Evolutionary conservation across 2,113 vertebrate genomes (phyloP), one percentile per base, ranked within the genome.

Genomic region (Merops nubicus): DNA sequence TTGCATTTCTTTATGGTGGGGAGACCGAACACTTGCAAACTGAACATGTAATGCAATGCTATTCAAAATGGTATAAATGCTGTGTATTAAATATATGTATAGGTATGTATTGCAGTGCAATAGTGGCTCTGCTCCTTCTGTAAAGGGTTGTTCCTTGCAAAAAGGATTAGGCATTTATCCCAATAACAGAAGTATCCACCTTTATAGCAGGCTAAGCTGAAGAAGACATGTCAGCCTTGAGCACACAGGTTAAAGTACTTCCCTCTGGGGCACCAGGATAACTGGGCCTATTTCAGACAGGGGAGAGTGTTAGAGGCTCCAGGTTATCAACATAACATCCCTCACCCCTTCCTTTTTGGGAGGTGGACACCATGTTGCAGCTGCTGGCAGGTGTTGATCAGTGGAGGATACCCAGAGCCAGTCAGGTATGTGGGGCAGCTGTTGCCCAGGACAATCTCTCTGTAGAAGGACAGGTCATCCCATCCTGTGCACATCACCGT

Each of bases 121-220:
- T 56, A 36, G 43, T 25, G 42, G 9, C 45, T 64, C 38, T 56
- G 50, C 22, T 42, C 17, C 21, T 51, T 7, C 17, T 48, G 23
- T 10, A 42, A 21, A 54, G 43, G n/a, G 8, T 4, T 53, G 25
- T 48, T 59, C 57, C 70, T 86, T 60, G 43, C 17, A 34, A 56
- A 69, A 50, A 31, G 34, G 3, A 4, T 51, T 59, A 8, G 23
- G 9, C 3, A 22, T 81, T 87, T 62, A 1, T 67, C 9, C 25
- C 9, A 31, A 2, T 28, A 48, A 5, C 23, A 11, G 5, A 50
- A 65, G 5, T 28, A 8, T 34, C n/a, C 1, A 3, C 12, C 2
- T 16, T 48, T 25, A 2, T 18, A 42, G 26, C 38, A 36, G 50
- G 18, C 22, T 50, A 23, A 50, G 54, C 36, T 73, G 69, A 42